Evolutionary conservation across 2,888 invertebrate genomes (phyloP).

Genomic region (Hypselothyrea guttata): DNA sequence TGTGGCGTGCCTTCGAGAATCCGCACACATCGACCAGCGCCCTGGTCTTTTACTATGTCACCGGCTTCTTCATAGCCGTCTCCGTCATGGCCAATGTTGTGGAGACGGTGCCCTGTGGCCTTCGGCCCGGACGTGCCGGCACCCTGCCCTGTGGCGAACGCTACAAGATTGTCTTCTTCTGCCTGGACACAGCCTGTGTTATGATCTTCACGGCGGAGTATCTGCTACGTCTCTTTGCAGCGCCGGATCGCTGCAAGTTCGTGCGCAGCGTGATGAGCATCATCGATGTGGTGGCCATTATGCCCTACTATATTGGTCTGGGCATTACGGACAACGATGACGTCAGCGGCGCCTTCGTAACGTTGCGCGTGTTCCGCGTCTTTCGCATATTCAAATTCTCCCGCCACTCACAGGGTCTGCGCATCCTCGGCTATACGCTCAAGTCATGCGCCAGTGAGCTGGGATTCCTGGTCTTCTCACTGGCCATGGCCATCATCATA

Average conservation of each 20-base stretch:
- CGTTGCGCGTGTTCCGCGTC: slow-evolving; percentile 98
- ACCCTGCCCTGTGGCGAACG: slow-evolving; percentile 97
- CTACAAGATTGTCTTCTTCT: slow-evolving; percentile 99
- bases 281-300: slow-evolving; percentile 99
- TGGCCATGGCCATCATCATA: slow-evolving; percentile 99
- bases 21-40: slow-evolving; percentile 99
- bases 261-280: slow-evolving; percentile 99
- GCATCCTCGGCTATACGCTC: slow-evolving; percentile 99
- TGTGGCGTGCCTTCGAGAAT: slow-evolving; percentile 99
- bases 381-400: slow-evolving; percentile 99
- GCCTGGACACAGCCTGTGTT: slow-evolving; percentile 99
- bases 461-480: slow-evolving; percentile 99
- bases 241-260: slow-evolving; percentile 99
- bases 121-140: slow-evolving; percentile 91
- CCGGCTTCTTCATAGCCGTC: slow-evolving; percentile 99
- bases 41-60: slow-evolving; percentile 99
- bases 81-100: slow-evolving; percentile 99
- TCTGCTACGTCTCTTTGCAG: slow-evolving; percentile 96
- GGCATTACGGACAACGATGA: slow-evolving; percentile 99
- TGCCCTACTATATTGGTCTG: slow-evolving; percentile 99
- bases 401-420: slow-evolving; percentile 98
- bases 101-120: slow-evolving; percentile 87
- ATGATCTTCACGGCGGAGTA: slow-evolving; percentile 99
- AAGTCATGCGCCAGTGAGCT: slow-evolving; percentile 99
- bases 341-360: slow-evolving; percentile 99